Percentiles rank a stretch among this genome's conserved stretches.
Evolutionary conservation across 2,113 vertebrate species (phyloP).

Genomic region (Peromyscus californicus): DNA sequence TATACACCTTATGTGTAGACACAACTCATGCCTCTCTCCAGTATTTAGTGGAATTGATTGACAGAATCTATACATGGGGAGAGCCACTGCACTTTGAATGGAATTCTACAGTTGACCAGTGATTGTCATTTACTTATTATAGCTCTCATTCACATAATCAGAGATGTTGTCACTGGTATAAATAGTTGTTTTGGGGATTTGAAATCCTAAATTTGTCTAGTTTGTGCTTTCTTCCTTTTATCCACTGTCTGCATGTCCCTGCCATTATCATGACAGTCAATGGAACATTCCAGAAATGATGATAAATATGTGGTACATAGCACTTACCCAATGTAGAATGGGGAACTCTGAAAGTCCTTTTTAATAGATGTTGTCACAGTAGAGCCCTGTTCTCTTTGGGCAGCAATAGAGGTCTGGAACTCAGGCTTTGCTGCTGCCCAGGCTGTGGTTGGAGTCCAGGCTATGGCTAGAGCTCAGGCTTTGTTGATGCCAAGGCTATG

Average conservation of each 20-base stretch:
- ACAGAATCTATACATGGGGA: background rate
- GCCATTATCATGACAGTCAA: background rate
- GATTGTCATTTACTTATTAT: background rate
- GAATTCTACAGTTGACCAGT: background rate
- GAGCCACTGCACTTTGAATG: background rate
- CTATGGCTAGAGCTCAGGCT: background rate
- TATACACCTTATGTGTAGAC: background rate
- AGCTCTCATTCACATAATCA: background rate
- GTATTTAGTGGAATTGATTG: background rate
- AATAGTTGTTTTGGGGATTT: background rate
- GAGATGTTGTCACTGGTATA: background rate
- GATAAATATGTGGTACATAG: background rate
- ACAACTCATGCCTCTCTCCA: no score
- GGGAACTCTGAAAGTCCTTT: background rate
- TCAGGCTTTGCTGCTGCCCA: background rate
- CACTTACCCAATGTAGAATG: rapidly evolving
- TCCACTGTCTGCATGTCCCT: background rate
- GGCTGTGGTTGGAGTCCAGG: background rate
- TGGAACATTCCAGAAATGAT: background rate
- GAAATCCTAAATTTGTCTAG: slow-evolving; percentile 2
- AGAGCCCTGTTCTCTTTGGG: background rate
- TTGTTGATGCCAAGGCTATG: no score
- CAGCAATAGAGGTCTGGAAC: background rate
- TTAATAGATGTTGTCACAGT: background rate
- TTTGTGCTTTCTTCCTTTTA: background rate